phyloP scores from a whole-genome alignment of 1,140 invertebrate genomes.

The Antheraea pernyi region DNA sequence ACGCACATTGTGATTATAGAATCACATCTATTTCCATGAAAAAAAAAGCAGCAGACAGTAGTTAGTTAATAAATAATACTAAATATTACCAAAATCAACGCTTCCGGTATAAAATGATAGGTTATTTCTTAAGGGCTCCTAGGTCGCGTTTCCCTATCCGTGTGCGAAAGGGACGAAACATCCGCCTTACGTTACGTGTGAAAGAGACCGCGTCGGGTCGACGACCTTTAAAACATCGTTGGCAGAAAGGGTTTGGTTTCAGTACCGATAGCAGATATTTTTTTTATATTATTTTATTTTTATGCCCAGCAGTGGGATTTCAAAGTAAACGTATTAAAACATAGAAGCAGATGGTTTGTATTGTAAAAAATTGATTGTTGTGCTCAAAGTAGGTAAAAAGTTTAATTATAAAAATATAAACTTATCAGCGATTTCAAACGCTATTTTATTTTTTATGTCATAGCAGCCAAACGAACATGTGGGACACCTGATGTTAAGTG shows the following conservation, averaged over 20 bases:
- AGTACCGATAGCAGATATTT: slow-evolving; percentile 54
- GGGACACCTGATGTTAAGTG: too few species aligned
- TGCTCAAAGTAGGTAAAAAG: too few species aligned
- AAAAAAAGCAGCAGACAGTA: neutral
- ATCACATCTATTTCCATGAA: too few species aligned
- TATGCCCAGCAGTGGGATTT: slow-evolving; percentile 3
- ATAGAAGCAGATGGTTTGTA: too few species aligned
- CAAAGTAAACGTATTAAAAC: too few species aligned
- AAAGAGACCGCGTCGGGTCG: slow-evolving; percentile 63
- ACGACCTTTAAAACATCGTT: slow-evolving; percentile 77
- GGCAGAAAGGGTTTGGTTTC: slow-evolving; percentile 73
- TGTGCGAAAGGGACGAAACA: slow-evolving; percentile 50
- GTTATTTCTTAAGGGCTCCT: slow-evolving; percentile 55
- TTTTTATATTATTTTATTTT: slow-evolving; percentile 1
- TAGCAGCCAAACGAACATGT: too few species aligned
- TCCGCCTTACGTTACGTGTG: slow-evolving; percentile 37
- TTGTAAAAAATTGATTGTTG: too few species aligned
- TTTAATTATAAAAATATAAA: too few species aligned
- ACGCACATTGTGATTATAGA: too few species aligned
- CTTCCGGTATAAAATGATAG: slow-evolving; percentile 32
- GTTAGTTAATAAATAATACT: neutral
- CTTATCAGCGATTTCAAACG: too few species aligned
- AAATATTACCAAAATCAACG: slow-evolving; percentile 42
- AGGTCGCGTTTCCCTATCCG: slow-evolving; percentile 62
- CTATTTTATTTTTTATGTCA: too few species aligned